phyloP scores from a whole-genome alignment of 2,888 invertebrate genomes.

The Eulithis testata region DNA sequence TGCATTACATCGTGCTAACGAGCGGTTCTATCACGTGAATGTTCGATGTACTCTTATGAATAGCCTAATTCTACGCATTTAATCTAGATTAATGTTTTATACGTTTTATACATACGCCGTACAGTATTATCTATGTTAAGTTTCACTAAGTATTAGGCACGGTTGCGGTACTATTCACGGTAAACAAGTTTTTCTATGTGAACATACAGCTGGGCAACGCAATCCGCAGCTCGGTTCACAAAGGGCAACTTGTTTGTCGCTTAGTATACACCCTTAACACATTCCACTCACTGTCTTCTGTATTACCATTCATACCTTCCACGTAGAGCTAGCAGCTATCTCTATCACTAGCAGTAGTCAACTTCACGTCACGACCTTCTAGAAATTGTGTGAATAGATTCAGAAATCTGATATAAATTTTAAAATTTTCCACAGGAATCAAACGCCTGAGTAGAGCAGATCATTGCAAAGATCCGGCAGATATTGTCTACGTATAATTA shows the following conservation, averaged over 20 bases:
- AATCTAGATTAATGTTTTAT: slow-evolving; percentile 79
- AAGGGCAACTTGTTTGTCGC: background rate
- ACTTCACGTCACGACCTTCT: slow-evolving; percentile 64
- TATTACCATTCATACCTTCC: slow-evolving; percentile 60
- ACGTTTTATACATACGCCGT: slow-evolving; percentile 67
- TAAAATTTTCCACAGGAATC: slow-evolving; percentile 88
- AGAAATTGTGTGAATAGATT: slow-evolving; percentile 52
- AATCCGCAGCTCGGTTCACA: no score
- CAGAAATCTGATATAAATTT: slow-evolving; percentile 71
- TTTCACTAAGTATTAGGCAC: slow-evolving; percentile 56
- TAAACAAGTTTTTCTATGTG: background rate
- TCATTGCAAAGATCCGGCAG: slow-evolving; percentile 93
- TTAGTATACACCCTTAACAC: slow-evolving; percentile 46
- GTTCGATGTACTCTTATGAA: slow-evolving; percentile 77
- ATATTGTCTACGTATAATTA: slow-evolving; percentile 90
- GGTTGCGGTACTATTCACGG: slow-evolving; percentile 42
- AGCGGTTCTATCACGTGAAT: slow-evolving; percentile 60
- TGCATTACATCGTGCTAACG: slow-evolving; percentile 59
- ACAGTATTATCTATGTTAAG: slow-evolving; percentile 75
- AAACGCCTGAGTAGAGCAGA: slow-evolving; percentile 95
- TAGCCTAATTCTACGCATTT: slow-evolving; percentile 82
- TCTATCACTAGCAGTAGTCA: slow-evolving; percentile 67
- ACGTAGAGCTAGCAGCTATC: slow-evolving; percentile 68
- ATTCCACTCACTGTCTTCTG: slow-evolving; percentile 61
- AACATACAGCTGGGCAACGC: no score